Evolutionary conservation across 2,113 vertebrate genomes (phyloP).

Genomic region (Sciurus niger): DNA sequence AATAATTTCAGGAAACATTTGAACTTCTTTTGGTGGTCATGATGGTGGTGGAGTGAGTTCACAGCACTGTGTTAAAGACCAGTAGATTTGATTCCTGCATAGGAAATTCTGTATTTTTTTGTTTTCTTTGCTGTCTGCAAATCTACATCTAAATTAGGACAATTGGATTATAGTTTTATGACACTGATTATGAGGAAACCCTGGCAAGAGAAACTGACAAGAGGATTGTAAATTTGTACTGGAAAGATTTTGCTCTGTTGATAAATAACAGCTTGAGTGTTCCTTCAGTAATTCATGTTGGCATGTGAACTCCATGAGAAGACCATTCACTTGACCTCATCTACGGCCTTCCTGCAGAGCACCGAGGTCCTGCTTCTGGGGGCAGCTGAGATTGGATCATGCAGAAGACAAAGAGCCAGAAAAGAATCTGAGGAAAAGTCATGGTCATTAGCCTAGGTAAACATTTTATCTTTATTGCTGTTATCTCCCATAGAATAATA

Average conservation of each 20-base stretch:
- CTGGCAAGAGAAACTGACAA: not conserved
- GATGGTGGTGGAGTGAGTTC: not conserved
- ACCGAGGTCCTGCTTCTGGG: not conserved
- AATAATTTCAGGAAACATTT: not conserved
- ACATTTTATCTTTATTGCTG: not conserved
- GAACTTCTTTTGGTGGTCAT: not conserved
- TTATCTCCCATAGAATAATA: constrained; percentile 45
- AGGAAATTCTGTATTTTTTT: not conserved
- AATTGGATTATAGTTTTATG: not conserved
- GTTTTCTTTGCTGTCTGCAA: not conserved
- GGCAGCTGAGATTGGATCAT: not conserved
- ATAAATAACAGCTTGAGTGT: not conserved
- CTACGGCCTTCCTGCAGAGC: accelerated
- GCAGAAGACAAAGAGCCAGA: not conserved
- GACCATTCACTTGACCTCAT: not conserved
- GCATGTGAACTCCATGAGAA: not conserved
- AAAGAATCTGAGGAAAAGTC: not conserved
- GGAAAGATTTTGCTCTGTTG: not conserved
- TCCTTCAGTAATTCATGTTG: not conserved
- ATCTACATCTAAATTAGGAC: not conserved
- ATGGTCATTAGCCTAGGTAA: not conserved
- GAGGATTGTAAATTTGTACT: not conserved
- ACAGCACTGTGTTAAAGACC: not conserved
- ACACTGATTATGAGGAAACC: not conserved
- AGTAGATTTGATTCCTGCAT: not conserved